phyloP scores from a whole-genome alignment of 2,113 vertebrate species.

The Sigmodon hispidus region DNA sequence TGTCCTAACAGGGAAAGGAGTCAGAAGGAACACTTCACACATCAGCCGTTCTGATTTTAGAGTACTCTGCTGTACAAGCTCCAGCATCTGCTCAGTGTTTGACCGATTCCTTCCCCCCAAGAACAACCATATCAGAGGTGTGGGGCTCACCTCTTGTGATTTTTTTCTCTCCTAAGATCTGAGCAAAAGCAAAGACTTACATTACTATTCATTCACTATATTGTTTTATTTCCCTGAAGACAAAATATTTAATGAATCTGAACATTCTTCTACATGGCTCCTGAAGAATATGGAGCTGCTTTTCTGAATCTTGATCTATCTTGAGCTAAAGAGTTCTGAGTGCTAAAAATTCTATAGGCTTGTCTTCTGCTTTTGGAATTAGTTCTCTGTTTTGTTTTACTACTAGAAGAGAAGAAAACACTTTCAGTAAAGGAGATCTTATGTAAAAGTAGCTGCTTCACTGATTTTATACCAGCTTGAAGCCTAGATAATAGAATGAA shows the following conservation, averaged over 20 bases:
- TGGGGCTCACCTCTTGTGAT: constrained; percentile 6
- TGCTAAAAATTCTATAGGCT: not conserved
- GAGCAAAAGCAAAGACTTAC: constrained; percentile 47
- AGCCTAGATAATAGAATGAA: no score
- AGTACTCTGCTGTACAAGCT: not conserved
- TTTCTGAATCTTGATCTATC: constrained; percentile 2
- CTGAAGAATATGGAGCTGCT: constrained; percentile 6
- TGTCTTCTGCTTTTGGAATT: not conserved
- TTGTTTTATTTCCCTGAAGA: constrained; percentile 1
- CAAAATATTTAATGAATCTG: constrained; percentile 56
- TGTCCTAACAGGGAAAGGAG: not conserved
- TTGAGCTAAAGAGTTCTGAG: constrained; percentile 49
- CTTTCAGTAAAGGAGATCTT: constrained; percentile 37
- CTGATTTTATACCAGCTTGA: not conserved
- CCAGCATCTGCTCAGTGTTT: not conserved
- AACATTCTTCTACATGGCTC: constrained; percentile 23
- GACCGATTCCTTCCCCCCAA: not conserved
- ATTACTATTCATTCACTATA: not conserved
- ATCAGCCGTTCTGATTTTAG: not conserved
- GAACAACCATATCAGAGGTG: not conserved
- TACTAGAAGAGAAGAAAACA: constrained; percentile 9
- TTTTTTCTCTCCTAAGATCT: constrained; percentile 8
- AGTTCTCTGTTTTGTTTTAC: not conserved
- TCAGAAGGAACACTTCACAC: not conserved
- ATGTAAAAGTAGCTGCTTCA: not conserved